These are phyloP conservation scores for Hyphantria cunea DNA, from an alignment of 1,140 invertebrate genomes.

Conservation along the genomic window DNA sequence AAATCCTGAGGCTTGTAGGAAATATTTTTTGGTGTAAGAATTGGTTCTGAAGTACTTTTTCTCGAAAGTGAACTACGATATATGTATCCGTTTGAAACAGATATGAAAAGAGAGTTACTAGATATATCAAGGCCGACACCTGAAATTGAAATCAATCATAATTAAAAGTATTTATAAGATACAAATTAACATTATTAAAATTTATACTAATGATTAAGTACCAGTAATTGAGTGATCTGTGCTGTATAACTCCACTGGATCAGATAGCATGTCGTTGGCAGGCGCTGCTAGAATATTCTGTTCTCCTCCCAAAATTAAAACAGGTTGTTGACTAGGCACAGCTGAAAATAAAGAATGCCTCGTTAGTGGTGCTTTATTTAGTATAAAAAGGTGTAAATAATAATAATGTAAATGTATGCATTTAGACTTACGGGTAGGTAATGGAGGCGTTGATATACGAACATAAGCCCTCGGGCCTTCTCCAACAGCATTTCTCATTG, in stretches of 20 bases:
- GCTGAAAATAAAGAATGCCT: slow-evolving; percentile 49
- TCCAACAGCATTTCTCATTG: slow-evolving; percentile 91
- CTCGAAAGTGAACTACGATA: slow-evolving; percentile 76
- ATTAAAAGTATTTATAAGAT: not conserved
- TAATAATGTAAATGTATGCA: too few species aligned
- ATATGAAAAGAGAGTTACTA: slow-evolving; percentile 87
- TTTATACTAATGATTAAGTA: slow-evolving; percentile 30
- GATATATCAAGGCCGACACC: slow-evolving; percentile 89
- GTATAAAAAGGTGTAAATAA: too few species aligned
- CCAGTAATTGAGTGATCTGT: slow-evolving; percentile 67
- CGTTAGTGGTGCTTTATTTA: too few species aligned
- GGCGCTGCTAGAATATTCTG: slow-evolving; percentile 86
- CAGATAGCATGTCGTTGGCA: slow-evolving; percentile 85
- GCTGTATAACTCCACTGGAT: slow-evolving; percentile 81
- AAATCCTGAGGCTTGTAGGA: slow-evolving; percentile 85
- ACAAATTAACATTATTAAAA: not conserved
- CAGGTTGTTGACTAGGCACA: slow-evolving; percentile 82
- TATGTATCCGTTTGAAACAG: slow-evolving; percentile 86
- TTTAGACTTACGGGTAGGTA: slow-evolving; percentile 84
- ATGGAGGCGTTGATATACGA: slow-evolving; percentile 85
- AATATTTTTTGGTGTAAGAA: slow-evolving; percentile 83
- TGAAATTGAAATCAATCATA: slow-evolving; percentile 52
- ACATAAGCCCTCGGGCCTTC: slow-evolving; percentile 87
- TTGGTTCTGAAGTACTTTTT: slow-evolving; percentile 69
- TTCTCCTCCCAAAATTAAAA: slow-evolving; percentile 87